Evolutionary conservation across 2,888 invertebrate species (phyloP).

Genomic region (Melanostoma mellinum): DNA sequence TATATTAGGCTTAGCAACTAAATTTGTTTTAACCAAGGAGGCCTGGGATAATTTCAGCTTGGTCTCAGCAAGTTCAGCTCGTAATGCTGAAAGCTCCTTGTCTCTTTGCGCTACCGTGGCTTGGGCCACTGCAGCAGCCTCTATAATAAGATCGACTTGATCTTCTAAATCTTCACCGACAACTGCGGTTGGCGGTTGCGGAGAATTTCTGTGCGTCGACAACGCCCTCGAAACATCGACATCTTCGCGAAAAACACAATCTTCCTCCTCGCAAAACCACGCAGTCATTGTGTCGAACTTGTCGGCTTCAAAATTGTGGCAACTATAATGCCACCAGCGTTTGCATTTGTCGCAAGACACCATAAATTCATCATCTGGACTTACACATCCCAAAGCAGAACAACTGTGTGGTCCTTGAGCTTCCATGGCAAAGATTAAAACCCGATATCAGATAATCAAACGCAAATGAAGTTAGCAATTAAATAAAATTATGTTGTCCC

Average conservation of each 20-base stretch:
- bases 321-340: slow-evolving; percentile 1
- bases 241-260: neutral
- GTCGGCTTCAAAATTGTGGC: neutral
- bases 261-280: neutral
- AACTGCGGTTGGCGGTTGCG: no score
- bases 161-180: neutral
- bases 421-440: no score
- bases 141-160: neutral
- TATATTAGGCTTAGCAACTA: no score
- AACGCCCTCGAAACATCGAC: no score
- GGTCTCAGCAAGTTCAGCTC: neutral
- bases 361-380: neutral
- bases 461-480: no score
- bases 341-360: neutral
- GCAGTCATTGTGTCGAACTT: neutral
- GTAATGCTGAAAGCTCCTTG: slow-evolving; percentile 1
- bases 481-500: no score
- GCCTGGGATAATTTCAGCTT: neutral
- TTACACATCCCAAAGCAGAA: neutral
- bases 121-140: slow-evolving; percentile 19
- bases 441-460: no score
- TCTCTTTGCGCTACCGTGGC: slow-evolving; percentile 18
- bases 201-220: no score
- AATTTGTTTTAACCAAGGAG: no score
- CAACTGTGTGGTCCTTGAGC: no score